A percentile compares a stretch with the other conserved stretches of the same genome.
Conservation (phyloP, 2,888 invertebrate species). For the Mactromeris polynyma region DNA sequence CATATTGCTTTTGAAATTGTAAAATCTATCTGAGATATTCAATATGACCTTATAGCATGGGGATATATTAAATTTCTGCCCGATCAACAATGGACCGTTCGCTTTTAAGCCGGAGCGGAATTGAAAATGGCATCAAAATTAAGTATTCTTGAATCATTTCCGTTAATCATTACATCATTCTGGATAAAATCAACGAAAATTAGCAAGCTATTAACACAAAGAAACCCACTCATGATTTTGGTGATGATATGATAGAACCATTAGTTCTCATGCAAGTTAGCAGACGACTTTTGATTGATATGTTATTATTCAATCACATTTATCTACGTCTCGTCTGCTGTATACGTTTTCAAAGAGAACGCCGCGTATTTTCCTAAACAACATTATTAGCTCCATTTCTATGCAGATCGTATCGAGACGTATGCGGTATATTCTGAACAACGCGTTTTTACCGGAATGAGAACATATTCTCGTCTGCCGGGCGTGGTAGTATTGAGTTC, state of each 20-base stretch:
- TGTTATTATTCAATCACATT: slow-evolving; percentile 5
- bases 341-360: slow-evolving; percentile 1
- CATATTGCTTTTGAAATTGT: slow-evolving; percentile 47
- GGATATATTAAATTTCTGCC: slow-evolving; percentile 12
- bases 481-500: neutral
- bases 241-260: neutral
- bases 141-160: slow-evolving; percentile 9
- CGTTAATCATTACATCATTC: neutral
- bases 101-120: neutral
- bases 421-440: neutral
- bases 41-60: slow-evolving; percentile 14
- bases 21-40: slow-evolving; percentile 31
- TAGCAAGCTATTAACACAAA: neutral
- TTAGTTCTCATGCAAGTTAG: neutral
- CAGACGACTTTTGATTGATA: slow-evolving; percentile 20
- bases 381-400: neutral
- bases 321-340: slow-evolving; percentile 7
- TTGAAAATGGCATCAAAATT: slow-evolving; percentile 8
- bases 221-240: neutral
- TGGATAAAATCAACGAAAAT: neutral
- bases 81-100: neutral
- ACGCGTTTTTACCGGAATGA: neutral
- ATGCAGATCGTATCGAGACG: neutral
- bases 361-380: neutral
- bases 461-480: neutral